These are phyloP conservation scores for Rhagonycha lutea DNA, from an alignment of 2,888 invertebrate genomes.

Conservation along the genomic window DNA sequence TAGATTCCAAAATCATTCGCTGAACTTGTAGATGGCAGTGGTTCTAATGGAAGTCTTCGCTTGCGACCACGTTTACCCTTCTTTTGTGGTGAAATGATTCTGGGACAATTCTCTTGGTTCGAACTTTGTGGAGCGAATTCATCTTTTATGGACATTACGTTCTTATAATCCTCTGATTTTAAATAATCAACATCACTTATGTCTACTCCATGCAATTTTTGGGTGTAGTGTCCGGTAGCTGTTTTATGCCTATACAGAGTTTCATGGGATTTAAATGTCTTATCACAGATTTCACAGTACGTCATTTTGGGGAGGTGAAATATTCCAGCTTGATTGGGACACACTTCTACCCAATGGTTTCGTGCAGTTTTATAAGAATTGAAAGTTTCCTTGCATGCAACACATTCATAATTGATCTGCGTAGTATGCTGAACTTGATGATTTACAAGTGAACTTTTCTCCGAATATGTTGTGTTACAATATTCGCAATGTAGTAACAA, in stretches of 20 bases:
- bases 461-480: conserved; percentile 63
- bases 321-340: conserved; percentile 54
- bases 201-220: conserved; percentile 44
- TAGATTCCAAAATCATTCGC: conserved; percentile 40
- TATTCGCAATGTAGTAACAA: conserved; percentile 64
- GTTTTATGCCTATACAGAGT: conserved; percentile 63
- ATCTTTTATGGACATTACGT: not conserved
- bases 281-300: conserved; percentile 56
- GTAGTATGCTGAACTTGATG: conserved; percentile 56
- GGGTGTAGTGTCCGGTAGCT: conserved; percentile 56
- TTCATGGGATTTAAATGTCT: conserved; percentile 58
- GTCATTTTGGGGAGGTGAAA: conserved; percentile 56
- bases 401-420: conserved; percentile 55
- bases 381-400: conserved; percentile 54
- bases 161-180: not conserved
- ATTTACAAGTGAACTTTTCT: conserved; percentile 55
- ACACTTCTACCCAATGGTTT: conserved; percentile 60
- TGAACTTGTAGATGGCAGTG: conserved; percentile 34
- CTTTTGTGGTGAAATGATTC: no score
- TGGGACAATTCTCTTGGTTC: conserved; percentile 26
- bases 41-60: conserved; percentile 45
- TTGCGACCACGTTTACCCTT: conserved; percentile 47
- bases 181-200: not conserved
- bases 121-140: conserved; percentile 5
- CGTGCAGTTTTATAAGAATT: conserved; percentile 60